These are phyloP conservation scores for Emydocephalus ijimae DNA, from an alignment of 2,113 vertebrate species.

Conservation along the genomic window DNA sequence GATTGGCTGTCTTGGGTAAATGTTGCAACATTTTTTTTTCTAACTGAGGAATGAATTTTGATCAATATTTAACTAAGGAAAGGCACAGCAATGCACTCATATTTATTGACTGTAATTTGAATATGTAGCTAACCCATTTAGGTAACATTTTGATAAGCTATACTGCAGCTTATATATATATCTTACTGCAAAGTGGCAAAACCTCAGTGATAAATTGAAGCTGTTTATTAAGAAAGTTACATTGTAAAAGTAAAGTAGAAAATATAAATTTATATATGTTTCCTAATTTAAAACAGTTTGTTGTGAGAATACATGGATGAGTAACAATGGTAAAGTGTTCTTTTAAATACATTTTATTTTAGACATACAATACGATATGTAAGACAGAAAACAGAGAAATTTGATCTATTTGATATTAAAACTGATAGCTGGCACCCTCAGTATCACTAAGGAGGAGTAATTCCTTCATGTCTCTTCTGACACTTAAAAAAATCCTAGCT, in stretches of 20 bases:
- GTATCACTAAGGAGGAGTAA: not conserved
- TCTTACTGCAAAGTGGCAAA: not conserved
- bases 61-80: not conserved
- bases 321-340: not conserved
- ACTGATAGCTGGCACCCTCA: not conserved
- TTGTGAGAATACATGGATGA: not conserved
- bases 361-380: not conserved
- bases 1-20: not conserved
- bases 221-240: not conserved
- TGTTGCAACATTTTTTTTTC: not conserved
- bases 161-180: not conserved
- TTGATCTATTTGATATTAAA: not conserved
- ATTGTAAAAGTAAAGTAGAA: not conserved
- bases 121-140: not conserved
- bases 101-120: not conserved
- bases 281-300: not conserved
- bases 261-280: not conserved
- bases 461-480: not conserved
- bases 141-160: not conserved
- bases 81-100: not conserved
- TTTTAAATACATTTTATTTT: not conserved
- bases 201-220: not conserved
- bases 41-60: not conserved
- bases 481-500: not conserved
- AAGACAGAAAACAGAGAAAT: not conserved